Conservation (phyloP, 2,113 vertebrate genomes). For the Myotis lucifugus region DNA sequence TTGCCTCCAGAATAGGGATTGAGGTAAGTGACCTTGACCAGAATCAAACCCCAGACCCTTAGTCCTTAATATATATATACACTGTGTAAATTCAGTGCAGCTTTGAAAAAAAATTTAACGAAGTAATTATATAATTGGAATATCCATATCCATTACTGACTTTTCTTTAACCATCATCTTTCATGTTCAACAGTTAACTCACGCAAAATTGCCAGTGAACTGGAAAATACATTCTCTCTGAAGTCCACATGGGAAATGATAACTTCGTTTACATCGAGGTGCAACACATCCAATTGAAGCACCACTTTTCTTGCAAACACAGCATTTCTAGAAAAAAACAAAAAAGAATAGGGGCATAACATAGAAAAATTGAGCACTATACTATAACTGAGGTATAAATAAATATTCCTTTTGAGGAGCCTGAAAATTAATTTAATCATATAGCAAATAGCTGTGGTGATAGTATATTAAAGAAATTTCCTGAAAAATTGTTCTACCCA, state of each 20-base stretch:
- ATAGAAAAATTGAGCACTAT: conserved; percentile 37
- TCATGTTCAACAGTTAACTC: conserved; percentile 78
- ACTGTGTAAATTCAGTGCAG: background rate
- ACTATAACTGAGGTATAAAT: conserved; percentile 1
- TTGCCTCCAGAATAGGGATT: no score
- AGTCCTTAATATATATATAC: no score
- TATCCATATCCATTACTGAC: background rate
- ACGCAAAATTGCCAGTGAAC: conserved; percentile 93
- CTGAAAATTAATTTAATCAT: conserved; percentile 48
- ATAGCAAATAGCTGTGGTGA: background rate
- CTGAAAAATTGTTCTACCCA: background rate
- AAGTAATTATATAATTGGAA: background rate
- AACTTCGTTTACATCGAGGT: conserved; percentile 90
- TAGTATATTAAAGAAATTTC: background rate
- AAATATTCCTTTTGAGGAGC: conserved; percentile 23
- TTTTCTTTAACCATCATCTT: conserved; percentile 22
- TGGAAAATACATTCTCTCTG: conserved; percentile 92
- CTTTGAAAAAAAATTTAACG: conserved; percentile 50
- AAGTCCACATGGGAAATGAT: conserved; percentile 94
- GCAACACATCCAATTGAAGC: conserved; percentile 94
- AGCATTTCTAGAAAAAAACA: conserved; percentile 87
- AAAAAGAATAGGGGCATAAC: background rate
- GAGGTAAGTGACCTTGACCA: no score
- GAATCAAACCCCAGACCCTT: no score
- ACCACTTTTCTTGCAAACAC: conserved; percentile 90